These are phyloP conservation scores for Ameiurus melas DNA, from an alignment of 2,113 vertebrate genomes.

Conservation along the genomic window DNA sequence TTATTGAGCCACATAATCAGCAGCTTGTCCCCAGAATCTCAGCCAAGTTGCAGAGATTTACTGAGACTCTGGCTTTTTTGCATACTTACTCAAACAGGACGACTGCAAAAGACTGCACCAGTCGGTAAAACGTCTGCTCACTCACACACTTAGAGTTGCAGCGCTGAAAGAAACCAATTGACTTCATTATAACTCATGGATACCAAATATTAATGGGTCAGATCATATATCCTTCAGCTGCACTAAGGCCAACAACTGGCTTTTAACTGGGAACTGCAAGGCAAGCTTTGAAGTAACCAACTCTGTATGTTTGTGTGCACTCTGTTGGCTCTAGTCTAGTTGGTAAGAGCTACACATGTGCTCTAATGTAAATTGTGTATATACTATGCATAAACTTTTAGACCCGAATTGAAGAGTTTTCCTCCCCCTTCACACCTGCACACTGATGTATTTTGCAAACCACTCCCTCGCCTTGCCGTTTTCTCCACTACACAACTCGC, in stretches of 20 bases:
- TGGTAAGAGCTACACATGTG: conserved; percentile 14
- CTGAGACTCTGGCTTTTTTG: not conserved
- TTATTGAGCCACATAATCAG: not conserved
- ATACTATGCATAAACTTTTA: conserved; percentile 11
- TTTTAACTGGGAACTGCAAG: not conserved
- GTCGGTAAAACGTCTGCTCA: conserved; percentile 93
- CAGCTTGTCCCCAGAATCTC: not conserved
- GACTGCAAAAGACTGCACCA: conserved; percentile 96
- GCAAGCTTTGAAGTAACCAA: not conserved
- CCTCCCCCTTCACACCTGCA: conserved; percentile 78
- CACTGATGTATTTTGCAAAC: conserved; percentile 91
- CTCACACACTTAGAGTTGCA: conserved; percentile 95
- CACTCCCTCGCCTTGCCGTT: conserved; percentile 90
- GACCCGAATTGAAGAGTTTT: not conserved
- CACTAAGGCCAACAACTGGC: not conserved
- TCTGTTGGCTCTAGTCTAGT: conserved; percentile 17
- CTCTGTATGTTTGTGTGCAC: conserved; percentile 6
- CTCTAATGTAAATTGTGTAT: conserved; percentile 33
- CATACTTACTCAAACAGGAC: conserved; percentile 94
- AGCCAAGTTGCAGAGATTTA: not conserved
- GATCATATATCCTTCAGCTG: conserved; percentile 15
- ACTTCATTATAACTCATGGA: not conserved
- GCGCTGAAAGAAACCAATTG: conserved; percentile 75
- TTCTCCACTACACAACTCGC: conserved; percentile 86
- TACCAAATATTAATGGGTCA: not conserved